Evolutionary conservation across 2,888 invertebrate species (phyloP), one percentile per base, ranked within the genome.

Genomic region (Drosophila trichaetosa): DNA sequence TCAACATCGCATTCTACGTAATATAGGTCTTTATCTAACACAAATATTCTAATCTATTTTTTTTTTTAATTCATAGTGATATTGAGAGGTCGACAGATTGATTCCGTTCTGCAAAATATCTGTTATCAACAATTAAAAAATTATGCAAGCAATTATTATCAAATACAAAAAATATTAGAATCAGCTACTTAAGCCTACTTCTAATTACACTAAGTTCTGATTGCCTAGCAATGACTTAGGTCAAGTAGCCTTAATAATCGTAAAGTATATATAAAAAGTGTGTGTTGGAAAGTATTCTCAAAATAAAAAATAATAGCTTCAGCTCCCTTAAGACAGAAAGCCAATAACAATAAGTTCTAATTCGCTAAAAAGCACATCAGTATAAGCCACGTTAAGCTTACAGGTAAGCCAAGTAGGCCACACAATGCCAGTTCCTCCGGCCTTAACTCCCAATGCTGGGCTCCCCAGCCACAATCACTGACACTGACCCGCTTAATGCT

Each of bases 401-500:
- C 21, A 21, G 54, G 82, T 81, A 83, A 83, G 21, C 21, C 51
- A 63, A 83, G 70, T 70, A 34, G 62, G 24, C 49, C 53, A 13
- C 24, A 42, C 69, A 86, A 80, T 73, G 77, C 18, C 71, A 58
- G 38, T 38, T 36, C 51, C 48, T 63, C 59, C 54, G 59, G 58
- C 46, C 38, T 42, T 10, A 62, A 52, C 49, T 60, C 18, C 13
- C 51, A 69, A 53, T 59, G 52, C 21, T 53, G 27, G 21, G 33
- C 34, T 36, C 48, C 60, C 42, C 36, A 21, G 38, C 79, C 81
- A 36, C 78, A 46, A 29, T 1, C 46, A 16, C 42, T 69, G 78
- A 49, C 74, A 81, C 38, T 81, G 78, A 69, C 69, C 52, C 51
- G 65, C 78, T 69, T 73, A 64, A 62, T 73, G 58, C 16, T 40